Conservation (phyloP, 2,113 vertebrate species). For the Triplophysa tibetana region DNA sequence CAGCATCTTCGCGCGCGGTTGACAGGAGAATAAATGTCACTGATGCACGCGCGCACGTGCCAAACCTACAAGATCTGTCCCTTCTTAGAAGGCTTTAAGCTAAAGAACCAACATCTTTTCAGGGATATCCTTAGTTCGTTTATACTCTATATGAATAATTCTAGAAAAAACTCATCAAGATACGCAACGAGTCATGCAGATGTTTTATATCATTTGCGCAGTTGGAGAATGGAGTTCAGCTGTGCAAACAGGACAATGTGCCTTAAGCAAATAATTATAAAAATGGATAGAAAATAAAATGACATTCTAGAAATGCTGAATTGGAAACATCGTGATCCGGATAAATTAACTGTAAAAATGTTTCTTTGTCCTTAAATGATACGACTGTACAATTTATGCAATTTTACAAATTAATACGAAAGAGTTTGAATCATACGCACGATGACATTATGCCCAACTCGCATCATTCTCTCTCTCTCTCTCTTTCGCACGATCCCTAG, state of each 20-base stretch:
- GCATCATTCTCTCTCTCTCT: conserved; percentile 14
- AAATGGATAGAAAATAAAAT: background rate
- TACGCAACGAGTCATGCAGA: background rate
- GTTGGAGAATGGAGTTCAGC: background rate
- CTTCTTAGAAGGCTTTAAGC: background rate
- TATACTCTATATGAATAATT: too few relatives aligned
- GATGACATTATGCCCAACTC: background rate
- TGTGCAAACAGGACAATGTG: background rate
- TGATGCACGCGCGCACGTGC: conserved; percentile 29
- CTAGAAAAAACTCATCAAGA: background rate
- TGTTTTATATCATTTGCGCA: background rate
- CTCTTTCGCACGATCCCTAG: conserved; percentile 54
- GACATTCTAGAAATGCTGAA: background rate
- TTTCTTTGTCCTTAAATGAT: too few relatives aligned
- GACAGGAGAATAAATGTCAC: conserved; percentile 43
- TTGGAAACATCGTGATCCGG: background rate
- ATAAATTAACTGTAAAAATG: background rate
- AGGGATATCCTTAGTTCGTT: background rate
- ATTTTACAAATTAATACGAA: background rate
- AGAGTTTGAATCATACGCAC: background rate
- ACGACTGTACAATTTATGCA: background rate
- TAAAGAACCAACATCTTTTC: background rate
- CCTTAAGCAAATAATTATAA: background rate
- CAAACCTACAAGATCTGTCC: conserved; percentile 8
- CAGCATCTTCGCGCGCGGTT: conserved; percentile 29